phyloP scores from a whole-genome alignment of 2,113 vertebrate species.

The Jaculus jaculus region DNA sequence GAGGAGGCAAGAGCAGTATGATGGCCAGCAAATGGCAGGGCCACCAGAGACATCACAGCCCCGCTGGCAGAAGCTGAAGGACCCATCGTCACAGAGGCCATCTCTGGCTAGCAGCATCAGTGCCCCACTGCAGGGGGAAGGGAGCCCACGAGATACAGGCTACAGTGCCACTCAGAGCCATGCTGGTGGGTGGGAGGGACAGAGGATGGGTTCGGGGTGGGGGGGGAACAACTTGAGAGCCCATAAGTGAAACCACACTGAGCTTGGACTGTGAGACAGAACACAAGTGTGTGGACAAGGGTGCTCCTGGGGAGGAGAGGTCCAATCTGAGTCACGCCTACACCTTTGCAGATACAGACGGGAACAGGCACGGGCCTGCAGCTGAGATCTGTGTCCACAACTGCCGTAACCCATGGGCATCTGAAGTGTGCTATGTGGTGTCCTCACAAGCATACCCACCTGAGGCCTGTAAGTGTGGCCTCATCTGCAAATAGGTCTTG shows the following conservation, averaged over 20 bases:
- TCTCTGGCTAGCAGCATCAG: not conserved
- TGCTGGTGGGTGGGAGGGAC: not conserved
- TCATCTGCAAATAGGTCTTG: not conserved
- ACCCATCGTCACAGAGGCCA: not conserved
- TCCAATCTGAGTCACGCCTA: rapidly evolving
- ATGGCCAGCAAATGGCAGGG: not conserved
- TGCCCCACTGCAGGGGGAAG: too few species aligned
- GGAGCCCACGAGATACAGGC: not conserved
- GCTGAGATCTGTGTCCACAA: rapidly evolving
- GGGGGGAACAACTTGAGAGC: not conserved
- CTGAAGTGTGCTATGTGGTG: not conserved
- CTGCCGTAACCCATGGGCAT: not conserved
- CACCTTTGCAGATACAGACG: rapidly evolving
- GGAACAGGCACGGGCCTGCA: rapidly evolving
- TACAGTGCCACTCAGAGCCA: rapidly evolving
- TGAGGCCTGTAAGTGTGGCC: not conserved
- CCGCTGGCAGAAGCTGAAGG: not conserved
- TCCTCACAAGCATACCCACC: not conserved
- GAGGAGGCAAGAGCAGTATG: rapidly evolving
- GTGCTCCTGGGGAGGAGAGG: rapidly evolving
- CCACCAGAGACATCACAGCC: not conserved
- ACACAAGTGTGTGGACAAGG: not conserved
- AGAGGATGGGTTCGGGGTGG: rapidly evolving
- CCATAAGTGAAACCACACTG: not conserved
- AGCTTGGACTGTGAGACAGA: not conserved